A percentile compares a stretch with the other conserved stretches of the same genome.
Conservation (phyloP, 1,140 invertebrate species). For the Drosophila arawakana region DNA sequence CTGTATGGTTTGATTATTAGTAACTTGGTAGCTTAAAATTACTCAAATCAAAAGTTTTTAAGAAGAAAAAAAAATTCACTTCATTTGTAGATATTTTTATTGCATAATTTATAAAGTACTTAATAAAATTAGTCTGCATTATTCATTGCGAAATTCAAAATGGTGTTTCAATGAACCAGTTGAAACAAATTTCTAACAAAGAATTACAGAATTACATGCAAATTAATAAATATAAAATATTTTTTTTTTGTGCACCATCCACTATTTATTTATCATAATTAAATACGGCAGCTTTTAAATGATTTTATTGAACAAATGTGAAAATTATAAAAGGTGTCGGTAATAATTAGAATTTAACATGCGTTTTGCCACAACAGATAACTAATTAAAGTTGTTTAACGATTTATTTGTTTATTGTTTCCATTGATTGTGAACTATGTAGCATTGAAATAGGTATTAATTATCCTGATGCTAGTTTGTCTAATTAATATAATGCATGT, state of each 20-base stretch:
- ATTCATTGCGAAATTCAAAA: slow-evolving; percentile 13
- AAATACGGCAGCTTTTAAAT: slow-evolving; percentile 38
- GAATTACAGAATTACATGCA: slow-evolving; percentile 11
- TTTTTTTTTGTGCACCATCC: slow-evolving; percentile 9
- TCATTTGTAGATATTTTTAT: no score
- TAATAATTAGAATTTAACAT: slow-evolving; percentile 38
- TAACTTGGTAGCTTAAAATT: no score
- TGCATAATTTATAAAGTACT: not conserved
- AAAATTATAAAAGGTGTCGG: slow-evolving; percentile 21
- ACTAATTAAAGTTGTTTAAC: slow-evolving; percentile 13
- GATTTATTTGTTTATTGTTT: not conserved
- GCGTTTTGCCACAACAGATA: slow-evolving; percentile 10
- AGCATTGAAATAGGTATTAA: slow-evolving; percentile 13
- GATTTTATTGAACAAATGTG: slow-evolving; percentile 30
- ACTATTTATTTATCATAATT: slow-evolving; percentile 51
- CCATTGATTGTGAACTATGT: not conserved
- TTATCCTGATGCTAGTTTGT: not conserved
- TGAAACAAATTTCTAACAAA: slow-evolving; percentile 26
- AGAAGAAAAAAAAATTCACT: no score
- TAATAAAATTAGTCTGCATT: slow-evolving; percentile 18
- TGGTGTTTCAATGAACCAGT: slow-evolving; percentile 27
- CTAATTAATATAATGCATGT: not conserved
- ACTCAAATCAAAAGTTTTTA: no score
- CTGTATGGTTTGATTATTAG: not conserved
- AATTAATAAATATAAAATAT: slow-evolving; percentile 45